Evolutionary conservation across 2,113 vertebrate species (phyloP).

Genomic region (Columba livia): DNA sequence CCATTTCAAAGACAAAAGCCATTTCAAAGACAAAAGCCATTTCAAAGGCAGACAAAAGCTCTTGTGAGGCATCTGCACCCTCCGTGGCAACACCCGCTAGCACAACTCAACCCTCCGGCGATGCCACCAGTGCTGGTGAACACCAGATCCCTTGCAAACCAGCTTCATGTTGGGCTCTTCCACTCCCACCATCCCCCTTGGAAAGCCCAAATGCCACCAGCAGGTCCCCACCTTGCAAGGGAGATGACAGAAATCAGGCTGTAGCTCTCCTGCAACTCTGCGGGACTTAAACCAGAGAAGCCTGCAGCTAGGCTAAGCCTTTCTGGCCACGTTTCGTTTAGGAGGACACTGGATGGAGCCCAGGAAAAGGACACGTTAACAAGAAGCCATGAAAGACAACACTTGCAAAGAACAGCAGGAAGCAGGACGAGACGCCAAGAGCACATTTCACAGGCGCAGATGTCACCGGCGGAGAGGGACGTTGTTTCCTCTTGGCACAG

Average conservation of each 20-base stretch:
- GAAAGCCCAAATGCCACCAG: background rate
- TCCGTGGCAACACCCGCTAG: accelerated
- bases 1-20: background rate
- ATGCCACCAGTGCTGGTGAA: accelerated
- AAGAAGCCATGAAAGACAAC: background rate
- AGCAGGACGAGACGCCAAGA: background rate
- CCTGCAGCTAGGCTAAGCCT: background rate
- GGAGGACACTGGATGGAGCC: background rate
- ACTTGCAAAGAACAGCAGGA: background rate
- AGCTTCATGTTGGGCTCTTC: background rate
- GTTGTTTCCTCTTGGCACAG: background rate
- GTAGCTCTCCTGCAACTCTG: background rate
- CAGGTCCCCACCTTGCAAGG: background rate
- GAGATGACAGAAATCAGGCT: background rate
- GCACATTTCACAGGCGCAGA: background rate
- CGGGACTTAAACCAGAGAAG: background rate
- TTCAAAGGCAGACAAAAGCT: background rate
- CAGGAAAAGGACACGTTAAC: background rate
- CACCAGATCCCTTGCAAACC: background rate
- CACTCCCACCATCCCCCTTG: background rate
- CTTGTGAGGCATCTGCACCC: background rate
- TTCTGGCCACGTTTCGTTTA: background rate
- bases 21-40: background rate
- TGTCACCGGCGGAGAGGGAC: background rate
- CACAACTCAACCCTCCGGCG: background rate